Evolutionary conservation across 2,113 vertebrate genomes (phyloP).

Genomic region (Heloderma charlesbogerti): DNA sequence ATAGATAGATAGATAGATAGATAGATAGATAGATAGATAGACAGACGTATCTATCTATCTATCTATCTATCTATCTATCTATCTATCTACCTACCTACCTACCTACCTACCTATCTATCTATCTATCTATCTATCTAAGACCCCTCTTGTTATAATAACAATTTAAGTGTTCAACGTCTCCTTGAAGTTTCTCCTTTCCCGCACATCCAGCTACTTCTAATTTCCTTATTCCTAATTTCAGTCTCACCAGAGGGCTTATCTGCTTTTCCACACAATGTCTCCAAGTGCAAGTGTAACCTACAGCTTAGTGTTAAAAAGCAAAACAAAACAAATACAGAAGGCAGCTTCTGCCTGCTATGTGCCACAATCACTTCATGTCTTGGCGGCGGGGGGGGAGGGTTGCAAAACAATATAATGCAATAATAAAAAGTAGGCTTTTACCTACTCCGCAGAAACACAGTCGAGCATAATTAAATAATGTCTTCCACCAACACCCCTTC

Average conservation of each 20-base stretch:
- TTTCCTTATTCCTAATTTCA: neutral
- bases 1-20: too few relatives aligned
- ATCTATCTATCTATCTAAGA: neutral
- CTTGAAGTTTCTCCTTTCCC: neutral
- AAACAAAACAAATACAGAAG: neutral
- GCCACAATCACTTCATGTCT: neutral
- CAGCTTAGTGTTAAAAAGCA: neutral
- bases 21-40: too few relatives aligned
- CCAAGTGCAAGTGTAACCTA: neutral
- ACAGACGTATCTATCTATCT: too few relatives aligned
- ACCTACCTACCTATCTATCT: too few relatives aligned
- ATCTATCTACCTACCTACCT: too few relatives aligned
- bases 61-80: too few relatives aligned
- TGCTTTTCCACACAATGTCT: neutral
- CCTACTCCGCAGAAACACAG: neutral
- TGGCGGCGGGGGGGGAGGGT: neutral
- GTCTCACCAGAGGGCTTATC: neutral
- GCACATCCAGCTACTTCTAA: neutral
- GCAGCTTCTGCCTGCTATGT: neutral
- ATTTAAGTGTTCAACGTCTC: neutral
- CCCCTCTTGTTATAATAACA: neutral
- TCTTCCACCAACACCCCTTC: neutral
- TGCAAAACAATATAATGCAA: slow-evolving; percentile 11
- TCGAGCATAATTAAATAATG: slow-evolving; percentile 1
- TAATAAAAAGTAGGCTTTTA: slow-evolving; percentile 13